A percentile compares a stretch with the other conserved stretches of the same genome.
Evolutionary conservation across 2,888 invertebrate genomes (phyloP).

Genomic region (Pristionchus arcanus): DNA sequence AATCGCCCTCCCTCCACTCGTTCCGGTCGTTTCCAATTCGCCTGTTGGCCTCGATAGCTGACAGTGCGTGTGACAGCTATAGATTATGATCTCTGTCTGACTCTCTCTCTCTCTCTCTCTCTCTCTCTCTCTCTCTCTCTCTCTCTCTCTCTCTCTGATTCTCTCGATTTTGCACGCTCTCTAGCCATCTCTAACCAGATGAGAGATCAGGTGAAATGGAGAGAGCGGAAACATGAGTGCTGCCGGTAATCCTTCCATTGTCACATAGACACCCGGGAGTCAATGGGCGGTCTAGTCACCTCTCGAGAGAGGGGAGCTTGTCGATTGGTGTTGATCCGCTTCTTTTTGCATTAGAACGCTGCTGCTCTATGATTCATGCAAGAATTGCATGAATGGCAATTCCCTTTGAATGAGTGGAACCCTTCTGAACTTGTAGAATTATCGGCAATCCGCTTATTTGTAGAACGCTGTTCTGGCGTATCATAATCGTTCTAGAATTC

Average conservation of each 20-base stretch:
- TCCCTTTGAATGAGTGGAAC: too few relatives aligned
- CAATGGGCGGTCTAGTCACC: neutral
- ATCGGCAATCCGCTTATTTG: too few relatives aligned
- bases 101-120: neutral
- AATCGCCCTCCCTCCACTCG: neutral
- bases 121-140: neutral
- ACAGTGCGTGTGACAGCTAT: constrained; percentile 38
- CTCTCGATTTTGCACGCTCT: neutral
- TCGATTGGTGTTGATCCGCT: neutral
- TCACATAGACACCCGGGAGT: neutral
- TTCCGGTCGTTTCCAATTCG: neutral
- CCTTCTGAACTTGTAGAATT: too few relatives aligned
- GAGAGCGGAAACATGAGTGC: neutral
- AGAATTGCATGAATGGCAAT: neutral
- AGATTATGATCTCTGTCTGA: constrained; percentile 1
- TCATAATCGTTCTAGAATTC: too few relatives aligned
- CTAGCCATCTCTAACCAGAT: neutral
- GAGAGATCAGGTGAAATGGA: neutral
- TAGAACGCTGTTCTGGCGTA: too few relatives aligned
- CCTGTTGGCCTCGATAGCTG: constrained; percentile 27
- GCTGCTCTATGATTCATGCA: neutral
- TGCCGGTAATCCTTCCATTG: constrained; percentile 31
- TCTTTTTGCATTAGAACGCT: neutral
- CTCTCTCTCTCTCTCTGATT: neutral
- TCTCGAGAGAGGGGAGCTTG: neutral